Conservation (phyloP, 2,888 invertebrate genomes). For the Callyntrura guangdongensis region DNA sequence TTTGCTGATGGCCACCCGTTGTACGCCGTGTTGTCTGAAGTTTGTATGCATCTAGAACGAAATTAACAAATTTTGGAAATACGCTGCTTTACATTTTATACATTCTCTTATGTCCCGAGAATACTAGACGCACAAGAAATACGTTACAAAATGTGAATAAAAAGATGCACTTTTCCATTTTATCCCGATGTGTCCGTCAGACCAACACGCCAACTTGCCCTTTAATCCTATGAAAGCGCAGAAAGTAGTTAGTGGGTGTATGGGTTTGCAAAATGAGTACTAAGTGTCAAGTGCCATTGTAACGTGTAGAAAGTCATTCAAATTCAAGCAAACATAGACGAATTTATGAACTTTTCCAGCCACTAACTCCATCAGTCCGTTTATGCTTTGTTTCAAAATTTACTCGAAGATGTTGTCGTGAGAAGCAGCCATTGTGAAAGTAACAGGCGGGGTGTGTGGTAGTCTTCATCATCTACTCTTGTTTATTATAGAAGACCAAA, state of each 20-base stretch:
- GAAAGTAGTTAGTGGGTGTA: background rate
- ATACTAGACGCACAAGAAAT: too few relatives aligned
- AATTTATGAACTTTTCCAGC: conserved; percentile 9
- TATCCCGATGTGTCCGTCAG: too few relatives aligned
- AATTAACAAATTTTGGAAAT: too few relatives aligned
- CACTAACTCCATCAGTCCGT: background rate
- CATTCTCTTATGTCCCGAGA: too few relatives aligned
- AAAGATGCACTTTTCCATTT: too few relatives aligned
- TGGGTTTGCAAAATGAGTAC: background rate
- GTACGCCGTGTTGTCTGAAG: too few relatives aligned
- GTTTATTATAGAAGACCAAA: background rate
- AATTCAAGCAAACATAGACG: conserved; percentile 15
- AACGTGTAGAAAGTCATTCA: background rate
- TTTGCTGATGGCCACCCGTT: too few relatives aligned
- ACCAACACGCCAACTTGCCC: background rate
- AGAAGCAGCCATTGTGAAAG: background rate
- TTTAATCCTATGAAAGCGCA: background rate
- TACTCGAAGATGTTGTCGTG: background rate
- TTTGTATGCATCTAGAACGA: too few relatives aligned
- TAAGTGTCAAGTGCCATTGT: conserved; percentile 13
- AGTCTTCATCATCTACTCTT: background rate
- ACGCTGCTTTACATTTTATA: too few relatives aligned
- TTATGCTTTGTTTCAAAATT: background rate
- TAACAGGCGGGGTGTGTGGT: background rate
- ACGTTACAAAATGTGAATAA: too few relatives aligned